Base-by-base conservation (phyloP, 37 sponge, comb jelly and placozoan genomes). In the Eunapius fragilis region DNA sequence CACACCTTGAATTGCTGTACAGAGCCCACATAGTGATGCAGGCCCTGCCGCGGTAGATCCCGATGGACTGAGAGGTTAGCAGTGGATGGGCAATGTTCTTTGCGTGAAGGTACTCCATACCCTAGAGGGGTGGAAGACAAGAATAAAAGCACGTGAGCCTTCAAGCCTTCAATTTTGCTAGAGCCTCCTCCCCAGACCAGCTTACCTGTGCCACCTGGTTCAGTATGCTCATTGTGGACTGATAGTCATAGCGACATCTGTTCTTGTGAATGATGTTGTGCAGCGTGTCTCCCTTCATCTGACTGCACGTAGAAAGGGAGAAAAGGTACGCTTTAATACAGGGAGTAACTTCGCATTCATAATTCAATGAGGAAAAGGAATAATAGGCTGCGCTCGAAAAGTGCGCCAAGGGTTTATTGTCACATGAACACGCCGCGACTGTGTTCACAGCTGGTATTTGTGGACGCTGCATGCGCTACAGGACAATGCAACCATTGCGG, bases 101-200 rank as follows among this genome's bases (percentile, higher is more conserved):
- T 31, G 76, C 91, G 69, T 90, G 91, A 33, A 90, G 86, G 31
- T 90, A 90, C 67, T 80, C 91, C 82, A 90, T 82, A 9, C 91
- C 91, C 91, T 90, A 82, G 26, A 36, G 70, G 47, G n/a, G n/a
- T n/a, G n/a, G n/a, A 37, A 76, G 77, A 76, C 6, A 26, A 9
- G 9, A 0, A 6, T 23, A 81, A 69, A 11, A 45, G 4, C 47
- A 11, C 9, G 47, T 45, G 47, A 45, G 9, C 6, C 41, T 6
- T 41, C 41, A 41, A 41, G 41, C 6, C 41, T 41, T 3, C 41
- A 41, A 41, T 41, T 41, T 41, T 9, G 6, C 3, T 3, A 41
- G 41, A 3, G 6, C 41, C 41, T 41, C 41, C 41, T 41, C 41
- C 41, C 41, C 41, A 41, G 41, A 41, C 41, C 76, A 67, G 13